phyloP scores from a whole-genome alignment of 2,888 invertebrate genomes.

The Harpagoxenus sublaevis region DNA sequence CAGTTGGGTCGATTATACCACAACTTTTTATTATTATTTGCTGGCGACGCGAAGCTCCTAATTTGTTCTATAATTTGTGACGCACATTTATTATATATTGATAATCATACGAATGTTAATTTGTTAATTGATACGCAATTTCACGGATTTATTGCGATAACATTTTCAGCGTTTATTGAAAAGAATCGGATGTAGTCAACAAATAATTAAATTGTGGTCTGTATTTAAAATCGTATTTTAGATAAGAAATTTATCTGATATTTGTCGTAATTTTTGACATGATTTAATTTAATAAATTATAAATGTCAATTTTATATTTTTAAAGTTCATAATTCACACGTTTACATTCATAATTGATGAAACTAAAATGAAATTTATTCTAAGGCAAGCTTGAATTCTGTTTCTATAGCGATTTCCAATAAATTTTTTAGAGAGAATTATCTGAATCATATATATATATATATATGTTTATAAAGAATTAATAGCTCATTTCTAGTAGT shows the following conservation, averaged over 20 bases:
- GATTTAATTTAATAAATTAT: neutral
- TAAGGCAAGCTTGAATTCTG: neutral
- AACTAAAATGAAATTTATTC: neutral
- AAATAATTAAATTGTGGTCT: neutral
- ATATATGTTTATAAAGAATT: neutral
- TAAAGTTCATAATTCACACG: neutral
- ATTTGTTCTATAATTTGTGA: neutral
- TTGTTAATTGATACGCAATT: neutral
- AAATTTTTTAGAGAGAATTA: neutral
- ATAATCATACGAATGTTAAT: conserved; percentile 11
- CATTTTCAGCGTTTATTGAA: neutral
- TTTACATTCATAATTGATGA: neutral
- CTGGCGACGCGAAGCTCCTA: too few species aligned
- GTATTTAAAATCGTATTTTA: neutral
- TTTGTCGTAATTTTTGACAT: neutral
- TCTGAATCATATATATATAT: neutral
- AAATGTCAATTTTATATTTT: neutral
- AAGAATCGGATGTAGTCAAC: neutral
- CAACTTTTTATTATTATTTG: too few species aligned
- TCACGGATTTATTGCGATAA: neutral
- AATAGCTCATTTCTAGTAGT: neutral
- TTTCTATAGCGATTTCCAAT: neutral
- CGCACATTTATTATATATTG: neutral
- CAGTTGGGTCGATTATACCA: too few species aligned
- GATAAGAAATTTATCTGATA: neutral